Evolutionary conservation across 2,888 invertebrate genomes (phyloP).

Genomic region (Geophilus truncorum): DNA sequence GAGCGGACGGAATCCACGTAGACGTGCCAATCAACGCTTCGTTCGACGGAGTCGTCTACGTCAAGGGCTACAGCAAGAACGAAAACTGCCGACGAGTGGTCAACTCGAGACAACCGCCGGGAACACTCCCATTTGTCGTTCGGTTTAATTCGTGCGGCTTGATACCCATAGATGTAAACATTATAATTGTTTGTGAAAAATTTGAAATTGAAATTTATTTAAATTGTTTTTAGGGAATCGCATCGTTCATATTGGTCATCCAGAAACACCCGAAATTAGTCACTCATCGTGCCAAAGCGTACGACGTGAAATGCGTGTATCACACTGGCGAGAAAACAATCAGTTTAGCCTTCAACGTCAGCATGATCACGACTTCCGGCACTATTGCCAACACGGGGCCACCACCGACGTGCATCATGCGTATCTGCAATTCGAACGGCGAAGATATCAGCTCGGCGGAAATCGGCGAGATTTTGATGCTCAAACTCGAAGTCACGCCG

Average conservation of each 20-base stretch:
- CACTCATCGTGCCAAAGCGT: conserved; percentile 90
- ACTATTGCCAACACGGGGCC: conserved; percentile 93
- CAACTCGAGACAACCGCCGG: conserved; percentile 63
- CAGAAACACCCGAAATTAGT: conserved; percentile 94
- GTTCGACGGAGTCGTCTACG: conserved; percentile 85
- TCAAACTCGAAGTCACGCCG: conserved; percentile 79
- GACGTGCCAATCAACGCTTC: conserved; percentile 57
- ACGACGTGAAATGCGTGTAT: conserved; percentile 92
- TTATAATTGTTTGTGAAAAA: neutral
- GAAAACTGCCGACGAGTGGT: conserved; percentile 79
- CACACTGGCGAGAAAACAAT: conserved; percentile 90
- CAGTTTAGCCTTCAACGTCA: conserved; percentile 87
- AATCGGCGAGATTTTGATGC: conserved; percentile 80
- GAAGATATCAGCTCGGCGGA: conserved; percentile 85
- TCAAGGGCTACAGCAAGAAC: conserved; percentile 90
- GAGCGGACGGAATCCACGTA: conserved; percentile 87
- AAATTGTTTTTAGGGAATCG: conserved; percentile 66
- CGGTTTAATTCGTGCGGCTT: conserved; percentile 87
- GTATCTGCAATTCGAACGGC: conserved; percentile 78
- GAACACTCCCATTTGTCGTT: conserved; percentile 75
- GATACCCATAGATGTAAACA: conserved; percentile 76
- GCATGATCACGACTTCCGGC: conserved; percentile 90
- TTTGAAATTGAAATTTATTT: neutral
- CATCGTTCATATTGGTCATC: conserved; percentile 87
- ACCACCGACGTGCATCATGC: conserved; percentile 86